These are phyloP conservation scores for Buathra laborator DNA, from an alignment of 2,888 invertebrate genomes.

Conservation along the genomic window DNA sequence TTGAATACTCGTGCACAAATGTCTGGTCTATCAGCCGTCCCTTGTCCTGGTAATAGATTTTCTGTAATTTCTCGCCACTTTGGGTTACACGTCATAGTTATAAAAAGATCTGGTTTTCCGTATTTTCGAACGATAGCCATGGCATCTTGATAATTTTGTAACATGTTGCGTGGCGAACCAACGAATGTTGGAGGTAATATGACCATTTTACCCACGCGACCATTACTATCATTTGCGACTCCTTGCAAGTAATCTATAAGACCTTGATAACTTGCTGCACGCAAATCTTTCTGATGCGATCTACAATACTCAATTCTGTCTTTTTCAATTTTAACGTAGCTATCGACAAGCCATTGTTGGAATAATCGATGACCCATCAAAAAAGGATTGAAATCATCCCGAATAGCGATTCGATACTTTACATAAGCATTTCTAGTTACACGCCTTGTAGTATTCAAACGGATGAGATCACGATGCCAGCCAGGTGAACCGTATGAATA, in stretches of 20 bases:
- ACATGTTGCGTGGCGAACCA: slow-evolving; percentile 2
- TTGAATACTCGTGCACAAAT: slow-evolving; percentile 1
- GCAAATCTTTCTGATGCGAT: neutral
- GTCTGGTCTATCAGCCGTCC: neutral
- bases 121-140: slow-evolving; percentile 13
- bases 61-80: neutral
- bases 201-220: neutral
- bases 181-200: neutral
- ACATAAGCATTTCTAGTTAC: slow-evolving; percentile 50
- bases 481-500: slow-evolving; percentile 63
- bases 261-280: neutral
- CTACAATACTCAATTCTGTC: neutral
- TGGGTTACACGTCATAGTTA: neutral
- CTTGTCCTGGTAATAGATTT: slow-evolving; percentile 60
- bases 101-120: neutral
- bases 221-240: neutral
- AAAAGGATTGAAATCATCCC: slow-evolving; percentile 56
- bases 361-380: slow-evolving; percentile 41
- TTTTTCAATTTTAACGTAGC: neutral
- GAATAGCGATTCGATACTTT: slow-evolving; percentile 55
- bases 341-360: slow-evolving; percentile 10
- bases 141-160: slow-evolving; percentile 12
- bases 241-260: neutral
- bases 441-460: slow-evolving; percentile 38
- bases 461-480: slow-evolving; percentile 57